A percentile compares a stretch with the other conserved stretches of the same genome.
These are phyloP conservation scores for Kryphioiulus occultus DNA, from an alignment of 2,888 invertebrate genomes.

Conservation along the genomic window DNA sequence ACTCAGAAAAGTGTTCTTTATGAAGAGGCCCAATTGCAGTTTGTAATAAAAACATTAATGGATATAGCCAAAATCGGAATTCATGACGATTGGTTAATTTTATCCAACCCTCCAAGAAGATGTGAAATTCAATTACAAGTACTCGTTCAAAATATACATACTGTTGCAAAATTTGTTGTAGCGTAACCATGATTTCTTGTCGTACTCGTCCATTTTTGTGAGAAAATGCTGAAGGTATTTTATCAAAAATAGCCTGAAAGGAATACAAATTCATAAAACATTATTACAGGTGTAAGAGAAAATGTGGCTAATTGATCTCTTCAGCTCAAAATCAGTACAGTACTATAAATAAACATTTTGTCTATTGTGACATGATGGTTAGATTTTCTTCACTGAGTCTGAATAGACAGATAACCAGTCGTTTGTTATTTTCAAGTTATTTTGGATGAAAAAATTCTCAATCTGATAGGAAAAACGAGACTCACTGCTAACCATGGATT, in stretches of 20 bases:
- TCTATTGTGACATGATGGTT: not conserved
- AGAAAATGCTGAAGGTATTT: constrained; percentile 73
- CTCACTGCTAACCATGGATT: not conserved
- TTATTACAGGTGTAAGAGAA: no score
- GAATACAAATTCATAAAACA: constrained; percentile 50
- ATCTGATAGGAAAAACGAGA: constrained; percentile 45
- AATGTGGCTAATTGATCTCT: no score
- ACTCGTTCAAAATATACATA: constrained; percentile 65
- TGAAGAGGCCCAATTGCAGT: not conserved
- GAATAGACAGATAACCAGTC: no score
- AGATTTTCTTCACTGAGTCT: not conserved
- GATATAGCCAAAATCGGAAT: not conserved
- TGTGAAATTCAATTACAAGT: not conserved
- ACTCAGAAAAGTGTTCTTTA: not conserved
- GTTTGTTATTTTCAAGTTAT: no score
- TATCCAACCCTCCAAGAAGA: not conserved
- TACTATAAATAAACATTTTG: no score
- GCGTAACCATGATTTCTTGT: constrained; percentile 84
- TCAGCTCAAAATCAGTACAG: no score
- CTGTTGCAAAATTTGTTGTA: constrained; percentile 83
- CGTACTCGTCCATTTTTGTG: constrained; percentile 94
- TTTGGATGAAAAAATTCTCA: no score
- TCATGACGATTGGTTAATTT: not conserved
- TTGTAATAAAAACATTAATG: not conserved
- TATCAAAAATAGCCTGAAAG: constrained; percentile 72